Evolutionary conservation across 1,140 invertebrate genomes (phyloP).

Genomic region (Lepeophtheirus salmonis): DNA sequence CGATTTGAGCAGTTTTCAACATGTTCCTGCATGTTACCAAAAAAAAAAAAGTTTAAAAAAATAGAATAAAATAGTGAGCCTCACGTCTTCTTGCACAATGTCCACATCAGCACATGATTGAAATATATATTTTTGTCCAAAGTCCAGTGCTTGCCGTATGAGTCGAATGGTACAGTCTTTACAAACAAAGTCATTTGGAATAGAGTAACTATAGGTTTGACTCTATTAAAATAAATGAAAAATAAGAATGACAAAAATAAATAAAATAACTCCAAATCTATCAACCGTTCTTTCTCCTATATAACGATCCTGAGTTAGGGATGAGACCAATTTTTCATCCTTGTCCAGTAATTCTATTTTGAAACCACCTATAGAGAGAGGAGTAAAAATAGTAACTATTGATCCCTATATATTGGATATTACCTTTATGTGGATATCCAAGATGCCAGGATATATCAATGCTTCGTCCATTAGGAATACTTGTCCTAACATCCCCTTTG

Average conservation of each 20-base stretch:
- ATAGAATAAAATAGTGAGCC: no score
- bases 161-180: constrained; percentile 70
- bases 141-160: constrained; percentile 68
- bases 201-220: constrained; percentile 50
- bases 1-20: constrained; percentile 48
- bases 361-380: no score
- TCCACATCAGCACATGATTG: constrained; percentile 91
- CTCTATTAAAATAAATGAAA: no score
- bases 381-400: no score
- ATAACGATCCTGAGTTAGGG: constrained; percentile 57
- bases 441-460: constrained; percentile 86
- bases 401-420: no score
- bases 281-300: no score
- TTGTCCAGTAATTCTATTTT: constrained; percentile 59
- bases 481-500: no score
- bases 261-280: no score
- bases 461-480: no score
- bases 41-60: no score
- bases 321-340: constrained; percentile 54
- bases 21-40: no score
- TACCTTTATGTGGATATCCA: constrained; percentile 79
- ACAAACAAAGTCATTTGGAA: constrained; percentile 64
- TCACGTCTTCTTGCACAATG: constrained; percentile 36
- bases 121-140: constrained; percentile 61
- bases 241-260: no score